Base-by-base conservation (phyloP, 2,113 vertebrate species). In the Centropus bengalensis region DNA sequence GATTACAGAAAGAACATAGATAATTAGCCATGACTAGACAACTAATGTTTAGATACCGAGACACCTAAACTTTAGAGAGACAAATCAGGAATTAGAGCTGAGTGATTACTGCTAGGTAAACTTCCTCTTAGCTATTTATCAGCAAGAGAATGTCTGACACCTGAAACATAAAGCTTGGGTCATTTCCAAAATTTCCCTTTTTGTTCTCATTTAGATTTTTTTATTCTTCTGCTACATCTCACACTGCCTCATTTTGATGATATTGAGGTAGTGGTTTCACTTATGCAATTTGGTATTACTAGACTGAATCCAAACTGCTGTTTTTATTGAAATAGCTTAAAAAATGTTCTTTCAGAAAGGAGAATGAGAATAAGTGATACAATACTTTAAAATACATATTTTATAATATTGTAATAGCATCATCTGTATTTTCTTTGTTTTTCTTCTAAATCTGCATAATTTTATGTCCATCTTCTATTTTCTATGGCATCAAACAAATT, bases 1-100 rank as follows among this genome's bases (percentile, higher is more conserved):
- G 91, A 93, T 55, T 91, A 27, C 42, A 91, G 60, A 94, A 77
- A 38, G 55, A 91, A 59, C 16, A 59, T 2, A 86, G 79, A 74
- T 83, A 96, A 94, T 94, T 95, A 96, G 76, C 79, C 68, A 80
- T 74, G 88, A 95, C 68, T 86, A 94, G 76, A 88, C 86, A 94
- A 24, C 52, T 83, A 83, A 92, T 78, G 95, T 96, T 93, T 90
- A 88, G 82, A 74, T 83, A 81, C 51, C 79, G 63, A 67, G 86
- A 51, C 88, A 88, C 64, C 15, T 78, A 75, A 96, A 90, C 33
- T 66, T 74, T 11, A 86, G 33, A 55, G 67, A 77, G 82, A 90
- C 88, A 79, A 95, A 88, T 95, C 75, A 91, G 51, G 82, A 95
- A 88, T 95, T 71, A 91, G 51, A 96, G 52, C 6, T 0, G 0